A percentile compares a stretch with the other conserved stretches of the same genome.
These are phyloP conservation scores for Meloidogyne exigua DNA, from an alignment of 1,140 invertebrate species.

Conservation along the genomic window DNA sequence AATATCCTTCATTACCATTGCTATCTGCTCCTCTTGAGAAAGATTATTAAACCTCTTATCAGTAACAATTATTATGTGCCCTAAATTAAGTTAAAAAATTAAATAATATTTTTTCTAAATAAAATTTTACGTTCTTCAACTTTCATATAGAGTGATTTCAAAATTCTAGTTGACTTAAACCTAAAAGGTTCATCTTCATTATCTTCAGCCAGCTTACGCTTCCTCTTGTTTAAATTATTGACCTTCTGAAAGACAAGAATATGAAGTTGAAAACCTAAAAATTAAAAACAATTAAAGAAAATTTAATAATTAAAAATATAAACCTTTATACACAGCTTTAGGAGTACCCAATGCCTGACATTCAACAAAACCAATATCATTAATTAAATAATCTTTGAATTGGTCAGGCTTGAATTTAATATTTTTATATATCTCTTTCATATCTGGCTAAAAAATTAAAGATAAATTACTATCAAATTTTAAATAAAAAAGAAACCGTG, in stretches of 20 bases:
- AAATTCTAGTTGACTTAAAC: too few relatives aligned
- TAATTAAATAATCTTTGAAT: slow-evolving; percentile 50
- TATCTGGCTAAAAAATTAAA: slow-evolving; percentile 39
- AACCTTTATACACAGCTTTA: slow-evolving; percentile 43
- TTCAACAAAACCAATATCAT: slow-evolving; percentile 47
- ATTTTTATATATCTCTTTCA: slow-evolving; percentile 45
- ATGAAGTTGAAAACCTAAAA: slow-evolving; percentile 4
- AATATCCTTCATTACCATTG: too few relatives aligned
- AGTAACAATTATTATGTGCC: too few relatives aligned
- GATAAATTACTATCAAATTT: slow-evolving; percentile 11
- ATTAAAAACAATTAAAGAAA: too few relatives aligned
- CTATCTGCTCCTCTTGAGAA: too few relatives aligned
- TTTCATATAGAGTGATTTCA: too few relatives aligned
- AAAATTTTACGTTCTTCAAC: too few relatives aligned
- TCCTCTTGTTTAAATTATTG: neutral
- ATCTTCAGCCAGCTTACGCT: neutral
- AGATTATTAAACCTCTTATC: too few relatives aligned
- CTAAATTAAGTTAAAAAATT: too few relatives aligned
- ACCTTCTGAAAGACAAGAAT: slow-evolving; percentile 14
- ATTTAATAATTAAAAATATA: too few relatives aligned
- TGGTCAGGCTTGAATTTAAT: slow-evolving; percentile 55
- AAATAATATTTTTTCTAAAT: too few relatives aligned
- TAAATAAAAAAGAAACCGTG: slow-evolving; percentile 32
- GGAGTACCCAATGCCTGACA: slow-evolving; percentile 41
- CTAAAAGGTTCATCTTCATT: neutral